Conservation (phyloP, 1,140 invertebrate species). For the Drosophila insularis region DNA sequence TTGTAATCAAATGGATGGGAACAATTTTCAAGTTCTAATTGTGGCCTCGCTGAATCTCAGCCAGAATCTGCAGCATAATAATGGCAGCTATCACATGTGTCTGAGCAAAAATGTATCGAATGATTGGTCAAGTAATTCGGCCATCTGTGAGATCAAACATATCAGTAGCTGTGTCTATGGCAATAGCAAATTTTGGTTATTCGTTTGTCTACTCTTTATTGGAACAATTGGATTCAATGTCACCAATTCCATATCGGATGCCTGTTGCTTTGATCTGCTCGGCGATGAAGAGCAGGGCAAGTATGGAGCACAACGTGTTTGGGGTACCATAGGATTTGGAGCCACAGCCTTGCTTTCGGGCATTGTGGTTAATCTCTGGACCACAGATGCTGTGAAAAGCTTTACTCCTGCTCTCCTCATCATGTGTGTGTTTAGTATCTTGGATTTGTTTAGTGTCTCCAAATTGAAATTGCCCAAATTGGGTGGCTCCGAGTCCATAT, state of each 20-base stretch:
- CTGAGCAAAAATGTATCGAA: neutral
- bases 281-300: slow-evolving; percentile 86
- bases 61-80: slow-evolving; percentile 45
- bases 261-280: slow-evolving; percentile 91
- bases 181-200: slow-evolving; percentile 87
- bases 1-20: slow-evolving; percentile 29
- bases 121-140: slow-evolving; percentile 25
- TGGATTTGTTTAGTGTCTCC: slow-evolving; percentile 87
- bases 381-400: slow-evolving; percentile 84
- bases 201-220: slow-evolving; percentile 87
- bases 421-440: slow-evolving; percentile 84
- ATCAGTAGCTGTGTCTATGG: slow-evolving; percentile 83
- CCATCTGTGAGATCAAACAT: slow-evolving; percentile 29
- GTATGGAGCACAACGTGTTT: slow-evolving; percentile 90
- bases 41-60: slow-evolving; percentile 38
- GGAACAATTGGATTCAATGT: slow-evolving; percentile 91
- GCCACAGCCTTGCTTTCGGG: slow-evolving; percentile 87
- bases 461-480: slow-evolving; percentile 85
- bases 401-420: slow-evolving; percentile 88
- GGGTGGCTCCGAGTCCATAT: slow-evolving; percentile 85
- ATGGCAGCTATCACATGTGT: slow-evolving; percentile 51
- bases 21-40: slow-evolving; percentile 21
- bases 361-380: slow-evolving; percentile 85
- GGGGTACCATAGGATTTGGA: slow-evolving; percentile 91
- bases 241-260: slow-evolving; percentile 89